Evolutionary conservation across 2,113 vertebrate genomes (phyloP), one percentile per base, ranked within the genome.

Genomic region (Melierax canorus): DNA sequence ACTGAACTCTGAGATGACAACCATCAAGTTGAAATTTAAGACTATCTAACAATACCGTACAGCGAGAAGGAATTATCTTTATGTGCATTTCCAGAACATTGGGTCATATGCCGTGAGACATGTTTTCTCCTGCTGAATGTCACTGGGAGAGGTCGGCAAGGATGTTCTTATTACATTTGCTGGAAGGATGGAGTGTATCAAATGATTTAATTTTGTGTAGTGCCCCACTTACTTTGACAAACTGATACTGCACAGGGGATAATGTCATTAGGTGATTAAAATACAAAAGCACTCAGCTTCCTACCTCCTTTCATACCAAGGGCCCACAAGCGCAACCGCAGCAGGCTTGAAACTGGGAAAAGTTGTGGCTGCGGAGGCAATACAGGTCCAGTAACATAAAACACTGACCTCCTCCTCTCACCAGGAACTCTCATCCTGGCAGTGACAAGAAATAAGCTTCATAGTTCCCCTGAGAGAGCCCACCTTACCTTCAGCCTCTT

Each of bases 181-280:
- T 88, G 87, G 78, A 74, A 60, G 69, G 75, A 97, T 84, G 73
- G 75, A 81, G 71, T 36, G 72, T 94, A 97, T 96, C 92, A 78
- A 95, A 94, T 92, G 53, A 88, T 91, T 96, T 94, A 72, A 92
- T 97, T 95, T 64, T 39, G 80, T 84, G 56, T 92, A 86, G 88
- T 93, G 88, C 39, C 94, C 94, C 92, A 93, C 68, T 85, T 81
- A 76, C 92, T 95, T 88, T 94, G 93, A 96, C 92, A 96, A 97
- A 96, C 90, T 86, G 93, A 96, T 96, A 94, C 93, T 86, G 88
- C 69, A 59, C 64, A 75, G 85, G 93, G 90, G 79, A 78, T 86
- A 90, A 94, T 95, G 93, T 92, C 97, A 96, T 96, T 80, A 95
- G 79, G 94, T 91, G 94, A 97, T 96, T 86, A 84, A 96, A 95